Conservation (phyloP, 2,113 vertebrate genomes). For the Rhinoptilus africanus region DNA sequence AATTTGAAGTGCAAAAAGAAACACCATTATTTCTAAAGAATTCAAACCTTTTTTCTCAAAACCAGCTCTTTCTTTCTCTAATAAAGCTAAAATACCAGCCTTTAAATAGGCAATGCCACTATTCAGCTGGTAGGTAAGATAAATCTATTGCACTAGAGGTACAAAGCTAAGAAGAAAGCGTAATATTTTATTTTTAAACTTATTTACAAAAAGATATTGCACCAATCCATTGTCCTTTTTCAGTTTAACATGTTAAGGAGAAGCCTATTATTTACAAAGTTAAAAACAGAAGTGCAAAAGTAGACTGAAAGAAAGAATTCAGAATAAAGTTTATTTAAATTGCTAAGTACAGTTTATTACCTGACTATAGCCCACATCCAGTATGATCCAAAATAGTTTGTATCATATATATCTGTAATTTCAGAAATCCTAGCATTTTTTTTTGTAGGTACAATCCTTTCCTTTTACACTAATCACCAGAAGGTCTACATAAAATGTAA, state of each 20-base stretch:
- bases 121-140: not conserved
- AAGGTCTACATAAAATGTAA: not conserved
- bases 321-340: slow-evolving; percentile 66
- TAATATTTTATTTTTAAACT: slow-evolving; percentile 63
- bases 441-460: not conserved
- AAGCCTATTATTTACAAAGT: slow-evolving; percentile 58
- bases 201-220: slow-evolving; percentile 72
- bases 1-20: slow-evolving; percentile 40
- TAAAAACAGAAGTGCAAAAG: slow-evolving; percentile 72
- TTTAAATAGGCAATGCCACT: not conserved
- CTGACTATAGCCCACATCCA: slow-evolving; percentile 62
- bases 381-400: slow-evolving; percentile 17
- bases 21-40: not conserved
- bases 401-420: not conserved
- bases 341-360: slow-evolving; percentile 68
- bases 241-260: slow-evolving; percentile 42
- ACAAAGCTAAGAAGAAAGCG: slow-evolving; percentile 28
- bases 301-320: slow-evolving; percentile 57
- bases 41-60: not conserved
- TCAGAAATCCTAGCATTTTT: not conserved
- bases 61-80: not conserved
- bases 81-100: slow-evolving; percentile 25
- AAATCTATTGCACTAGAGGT: not conserved
- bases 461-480: not conserved
- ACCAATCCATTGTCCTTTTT: slow-evolving; percentile 36